Conservation (phyloP, 2,797 vertebrate species). For the Bucorvus abyssinicus region DNA sequence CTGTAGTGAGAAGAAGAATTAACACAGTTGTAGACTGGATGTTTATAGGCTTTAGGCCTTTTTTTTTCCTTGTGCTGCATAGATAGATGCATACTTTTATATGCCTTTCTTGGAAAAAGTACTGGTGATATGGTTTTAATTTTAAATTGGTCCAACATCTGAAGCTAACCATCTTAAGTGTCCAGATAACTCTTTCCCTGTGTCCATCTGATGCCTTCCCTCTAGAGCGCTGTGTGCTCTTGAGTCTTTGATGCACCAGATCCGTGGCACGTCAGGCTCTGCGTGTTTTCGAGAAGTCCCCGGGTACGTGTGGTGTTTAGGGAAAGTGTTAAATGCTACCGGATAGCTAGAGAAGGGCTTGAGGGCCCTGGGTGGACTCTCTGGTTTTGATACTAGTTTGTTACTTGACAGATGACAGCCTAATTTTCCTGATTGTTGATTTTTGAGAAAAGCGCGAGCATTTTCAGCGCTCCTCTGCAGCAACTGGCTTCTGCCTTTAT, state of each 20-base stretch:
- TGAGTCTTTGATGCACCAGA: neutral
- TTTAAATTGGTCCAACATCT: neutral
- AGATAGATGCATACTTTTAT: neutral
- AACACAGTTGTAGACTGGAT: neutral
- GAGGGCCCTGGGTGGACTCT: neutral
- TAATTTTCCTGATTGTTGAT: neutral
- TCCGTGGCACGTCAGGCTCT: neutral
- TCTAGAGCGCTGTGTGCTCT: neutral
- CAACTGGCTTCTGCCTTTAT: neutral
- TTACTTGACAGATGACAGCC: neutral
- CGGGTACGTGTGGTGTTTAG: neutral
- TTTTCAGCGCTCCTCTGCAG: neutral
- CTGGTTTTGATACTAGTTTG: neutral
- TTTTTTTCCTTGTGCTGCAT: neutral
- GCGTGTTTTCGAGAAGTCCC: neutral
- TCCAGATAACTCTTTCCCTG: neutral
- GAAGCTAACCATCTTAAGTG: neutral
- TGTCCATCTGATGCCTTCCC: neutral
- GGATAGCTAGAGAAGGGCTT: neutral
- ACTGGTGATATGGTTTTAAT: neutral
- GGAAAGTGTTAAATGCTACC: neutral
- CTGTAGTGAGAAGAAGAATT: neutral
- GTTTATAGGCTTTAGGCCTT: neutral
- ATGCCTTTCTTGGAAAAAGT: neutral
- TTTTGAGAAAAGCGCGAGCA: neutral